These are phyloP conservation scores for Ptychodera flava DNA, from an alignment of 35 echinoderm and acorn worm species.

Conservation along the genomic window DNA sequence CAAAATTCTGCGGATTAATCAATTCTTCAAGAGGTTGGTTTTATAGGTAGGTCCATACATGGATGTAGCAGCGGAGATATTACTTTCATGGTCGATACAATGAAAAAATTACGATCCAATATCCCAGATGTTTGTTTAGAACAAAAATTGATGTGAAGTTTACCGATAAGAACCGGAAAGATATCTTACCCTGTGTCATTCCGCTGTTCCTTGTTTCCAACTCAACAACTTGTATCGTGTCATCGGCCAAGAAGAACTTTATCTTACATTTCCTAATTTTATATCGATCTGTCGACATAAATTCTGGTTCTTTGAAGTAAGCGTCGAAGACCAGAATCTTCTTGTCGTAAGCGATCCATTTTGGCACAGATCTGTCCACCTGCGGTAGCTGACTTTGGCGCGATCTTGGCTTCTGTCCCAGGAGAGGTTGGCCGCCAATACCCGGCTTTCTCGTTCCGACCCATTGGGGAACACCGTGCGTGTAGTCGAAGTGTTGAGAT, in stretches of 20 bases:
- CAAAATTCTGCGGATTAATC: no score
- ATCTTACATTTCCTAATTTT: not conserved
- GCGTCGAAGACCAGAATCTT: not conserved
- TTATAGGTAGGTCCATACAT: no score
- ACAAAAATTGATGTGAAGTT: no score
- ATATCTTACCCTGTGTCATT: not conserved
- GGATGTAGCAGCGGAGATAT: no score
- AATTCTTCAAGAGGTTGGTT: no score
- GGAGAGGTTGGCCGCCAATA: not conserved
- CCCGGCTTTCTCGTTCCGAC: not conserved
- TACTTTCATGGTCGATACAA: no score
- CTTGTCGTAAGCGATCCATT: not conserved
- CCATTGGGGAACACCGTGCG: not conserved
- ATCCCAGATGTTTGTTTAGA: no score
- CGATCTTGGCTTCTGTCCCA: not conserved
- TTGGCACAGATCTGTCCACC: not conserved
- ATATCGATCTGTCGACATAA: not conserved
- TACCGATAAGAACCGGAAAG: no score
- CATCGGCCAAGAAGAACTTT: not conserved
- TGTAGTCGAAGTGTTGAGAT: not conserved
- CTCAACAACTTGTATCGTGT: not conserved
- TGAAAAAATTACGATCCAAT: no score
- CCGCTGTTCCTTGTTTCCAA: not conserved
- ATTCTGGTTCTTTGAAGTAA: not conserved
- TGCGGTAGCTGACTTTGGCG: not conserved